Evolutionary conservation across 2,888 invertebrate species (phyloP).

Genomic region (Ochropleura leucogaster): DNA sequence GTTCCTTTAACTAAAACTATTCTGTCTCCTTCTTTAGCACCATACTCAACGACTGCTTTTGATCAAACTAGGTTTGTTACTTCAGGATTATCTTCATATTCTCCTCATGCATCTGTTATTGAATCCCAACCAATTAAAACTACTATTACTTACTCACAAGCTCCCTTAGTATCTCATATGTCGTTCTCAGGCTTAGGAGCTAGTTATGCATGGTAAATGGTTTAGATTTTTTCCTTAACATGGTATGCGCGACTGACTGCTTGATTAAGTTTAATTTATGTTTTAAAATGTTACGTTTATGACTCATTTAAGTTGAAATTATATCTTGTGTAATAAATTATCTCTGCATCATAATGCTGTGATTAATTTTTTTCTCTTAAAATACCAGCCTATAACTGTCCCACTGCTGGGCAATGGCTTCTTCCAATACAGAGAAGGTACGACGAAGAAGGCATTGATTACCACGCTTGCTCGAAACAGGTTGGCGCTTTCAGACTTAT

Average conservation of each 20-base stretch:
- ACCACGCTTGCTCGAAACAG: too few species aligned
- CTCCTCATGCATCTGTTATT: constrained; percentile 58
- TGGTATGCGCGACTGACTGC: constrained; percentile 76
- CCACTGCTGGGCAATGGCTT: too few species aligned
- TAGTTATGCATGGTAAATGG: constrained; percentile 76
- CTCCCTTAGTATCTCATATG: constrained; percentile 73
- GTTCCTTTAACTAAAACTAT: constrained; percentile 58
- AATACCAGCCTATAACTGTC: too few species aligned
- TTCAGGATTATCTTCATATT: constrained; percentile 64
- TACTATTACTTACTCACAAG: constrained; percentile 70
- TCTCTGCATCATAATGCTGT: constrained; percentile 41
- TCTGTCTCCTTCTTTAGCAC: constrained; percentile 50
- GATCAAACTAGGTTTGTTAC: constrained; percentile 52
- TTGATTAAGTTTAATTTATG: constrained; percentile 58
- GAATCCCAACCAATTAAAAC: constrained; percentile 63
- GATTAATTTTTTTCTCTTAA: constrained; percentile 28
- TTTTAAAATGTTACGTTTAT: constrained; percentile 61
- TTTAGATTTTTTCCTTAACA: constrained; percentile 52
- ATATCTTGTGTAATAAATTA: constrained; percentile 60
- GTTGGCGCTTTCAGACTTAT: too few species aligned
- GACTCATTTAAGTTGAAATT: constrained; percentile 57
- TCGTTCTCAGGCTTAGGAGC: constrained; percentile 72
- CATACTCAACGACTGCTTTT: constrained; percentile 54
- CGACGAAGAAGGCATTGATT: too few species aligned
- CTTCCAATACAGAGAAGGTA: too few species aligned